phyloP scores from a whole-genome alignment of 92 coral and sea anemone genomes.

The Porites evermanni region DNA sequence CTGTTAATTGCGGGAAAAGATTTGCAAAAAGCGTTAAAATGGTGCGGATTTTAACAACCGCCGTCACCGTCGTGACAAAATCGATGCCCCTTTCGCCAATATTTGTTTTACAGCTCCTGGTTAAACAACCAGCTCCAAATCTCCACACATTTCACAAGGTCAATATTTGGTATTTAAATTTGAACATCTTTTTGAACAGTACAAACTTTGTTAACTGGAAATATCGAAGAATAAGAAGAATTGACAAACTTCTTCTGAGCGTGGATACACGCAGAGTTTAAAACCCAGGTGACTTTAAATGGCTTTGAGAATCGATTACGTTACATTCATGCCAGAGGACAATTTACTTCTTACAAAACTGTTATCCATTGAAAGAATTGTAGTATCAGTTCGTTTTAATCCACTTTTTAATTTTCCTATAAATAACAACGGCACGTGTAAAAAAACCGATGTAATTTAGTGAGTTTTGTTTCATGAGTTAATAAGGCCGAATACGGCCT shows the following conservation, averaged over 20 bases:
- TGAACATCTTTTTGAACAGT: slow-evolving; percentile 43
- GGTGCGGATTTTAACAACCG: neutral
- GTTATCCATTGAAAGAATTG: neutral
- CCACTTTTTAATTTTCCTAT: neutral
- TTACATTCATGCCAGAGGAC: neutral
- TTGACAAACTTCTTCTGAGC: neutral
- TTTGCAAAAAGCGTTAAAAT: neutral
- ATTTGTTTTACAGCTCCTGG: slow-evolving; percentile 46
- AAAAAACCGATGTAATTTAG: slow-evolving; percentile 1
- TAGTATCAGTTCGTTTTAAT: neutral
- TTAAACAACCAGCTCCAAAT: slow-evolving; percentile 35
- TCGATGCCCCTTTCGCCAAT: slow-evolving; percentile 36
- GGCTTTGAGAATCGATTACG: neutral
- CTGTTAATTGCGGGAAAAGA: slow-evolving; percentile 3
- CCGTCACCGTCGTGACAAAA: neutral
- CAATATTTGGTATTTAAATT: slow-evolving; percentile 61
- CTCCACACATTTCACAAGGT: slow-evolving; percentile 53
- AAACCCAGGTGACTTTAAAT: neutral
- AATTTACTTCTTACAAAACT: neutral
- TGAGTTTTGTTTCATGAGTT: slow-evolving; percentile 16
- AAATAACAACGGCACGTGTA: slow-evolving; percentile 43
- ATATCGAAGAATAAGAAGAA: neutral
- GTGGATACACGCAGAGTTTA: neutral
- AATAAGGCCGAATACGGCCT: slow-evolving; percentile 1
- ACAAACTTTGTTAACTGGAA: slow-evolving; percentile 15